phyloP scores from a whole-genome alignment of 2,888 invertebrate genomes.

The Cerastoderma edule region DNA sequence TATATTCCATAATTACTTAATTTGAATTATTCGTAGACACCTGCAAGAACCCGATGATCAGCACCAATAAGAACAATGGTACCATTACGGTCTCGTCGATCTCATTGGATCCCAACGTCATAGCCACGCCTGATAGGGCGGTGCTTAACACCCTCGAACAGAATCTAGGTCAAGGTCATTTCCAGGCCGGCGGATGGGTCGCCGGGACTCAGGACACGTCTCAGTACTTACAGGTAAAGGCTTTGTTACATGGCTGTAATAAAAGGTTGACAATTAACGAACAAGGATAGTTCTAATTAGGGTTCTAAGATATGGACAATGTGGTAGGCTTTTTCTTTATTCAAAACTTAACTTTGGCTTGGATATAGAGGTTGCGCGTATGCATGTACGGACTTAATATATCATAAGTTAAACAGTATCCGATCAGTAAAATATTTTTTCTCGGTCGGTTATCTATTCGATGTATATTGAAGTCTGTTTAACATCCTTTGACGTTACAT shows the following conservation, averaged over 20 bases:
- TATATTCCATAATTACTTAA: no score
- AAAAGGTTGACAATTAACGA: background rate
- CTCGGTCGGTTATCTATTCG: no score
- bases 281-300: no score
- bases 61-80: conserved; percentile 35
- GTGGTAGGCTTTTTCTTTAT: no score
- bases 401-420: no score
- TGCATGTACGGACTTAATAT: no score
- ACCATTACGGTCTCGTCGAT: conserved; percentile 36
- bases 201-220: conserved; percentile 41
- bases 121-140: conserved; percentile 31
- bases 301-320: no score
- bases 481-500: no score
- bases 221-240: conserved; percentile 53
- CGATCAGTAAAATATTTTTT: no score
- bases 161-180: conserved; percentile 37
- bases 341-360: no score
- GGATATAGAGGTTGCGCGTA: background rate
- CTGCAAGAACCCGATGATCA: conserved; percentile 38
- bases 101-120: conserved; percentile 24
- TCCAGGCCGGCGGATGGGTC: conserved; percentile 52
- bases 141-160: conserved; percentile 37
- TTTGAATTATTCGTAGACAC: conserved; percentile 29
- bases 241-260: background rate
- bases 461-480: no score